Percentiles rank a stretch among this genome's conserved stretches.
phyloP scores from a whole-genome alignment of 2,113 vertebrate genomes.

The Cyrtonyx montezumae region DNA sequence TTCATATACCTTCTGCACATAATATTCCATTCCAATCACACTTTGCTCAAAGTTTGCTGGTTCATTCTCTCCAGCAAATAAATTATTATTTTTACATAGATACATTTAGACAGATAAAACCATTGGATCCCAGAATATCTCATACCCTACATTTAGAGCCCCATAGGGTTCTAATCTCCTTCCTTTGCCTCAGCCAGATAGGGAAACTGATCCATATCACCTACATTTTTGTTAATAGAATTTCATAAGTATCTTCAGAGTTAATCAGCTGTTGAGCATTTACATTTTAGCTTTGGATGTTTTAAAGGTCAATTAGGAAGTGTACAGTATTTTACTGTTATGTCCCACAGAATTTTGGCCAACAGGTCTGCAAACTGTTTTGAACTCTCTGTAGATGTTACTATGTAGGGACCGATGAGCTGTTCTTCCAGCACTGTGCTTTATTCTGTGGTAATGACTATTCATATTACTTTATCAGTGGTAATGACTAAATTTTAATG shows the following conservation, averaged over 20 bases:
- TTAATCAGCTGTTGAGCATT: background rate
- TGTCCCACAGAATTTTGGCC: background rate
- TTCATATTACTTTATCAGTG: background rate
- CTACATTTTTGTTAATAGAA: background rate
- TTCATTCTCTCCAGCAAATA: background rate
- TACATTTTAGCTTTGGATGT: background rate
- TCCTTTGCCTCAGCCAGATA: background rate
- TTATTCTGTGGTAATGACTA: background rate
- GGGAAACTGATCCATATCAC: background rate
- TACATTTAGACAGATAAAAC: background rate
- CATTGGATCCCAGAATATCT: background rate
- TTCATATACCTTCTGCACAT: background rate
- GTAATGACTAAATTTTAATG: background rate
- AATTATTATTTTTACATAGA: background rate
- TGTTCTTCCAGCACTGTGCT: background rate
- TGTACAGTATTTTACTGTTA: background rate
- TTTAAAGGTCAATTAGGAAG: background rate
- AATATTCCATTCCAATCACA: background rate
- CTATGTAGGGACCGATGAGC: no score
- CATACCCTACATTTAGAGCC: background rate
- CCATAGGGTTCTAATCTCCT: background rate
- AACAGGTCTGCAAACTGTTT: background rate
- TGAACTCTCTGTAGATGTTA: background rate
- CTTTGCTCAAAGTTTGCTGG: background rate
- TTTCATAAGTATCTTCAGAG: background rate